Percentiles rank a stretch among this genome's conserved stretches.
phyloP scores from a whole-genome alignment of 2,797 vertebrate genomes.

The Syncerus caffer region DNA sequence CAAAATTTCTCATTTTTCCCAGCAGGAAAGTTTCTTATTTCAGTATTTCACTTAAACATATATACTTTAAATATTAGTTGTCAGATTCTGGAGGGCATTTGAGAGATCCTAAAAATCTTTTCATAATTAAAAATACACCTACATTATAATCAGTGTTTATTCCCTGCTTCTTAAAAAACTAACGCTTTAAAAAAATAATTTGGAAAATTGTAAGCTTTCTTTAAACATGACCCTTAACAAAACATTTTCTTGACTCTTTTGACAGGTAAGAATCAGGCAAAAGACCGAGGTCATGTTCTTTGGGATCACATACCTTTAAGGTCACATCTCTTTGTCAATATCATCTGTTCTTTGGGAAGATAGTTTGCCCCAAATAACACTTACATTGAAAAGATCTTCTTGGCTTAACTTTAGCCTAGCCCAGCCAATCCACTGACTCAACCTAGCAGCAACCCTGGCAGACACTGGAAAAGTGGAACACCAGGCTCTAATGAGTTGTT shows the following conservation, averaged over 20 bases:
- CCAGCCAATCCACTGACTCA: background rate
- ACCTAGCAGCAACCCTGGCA: background rate
- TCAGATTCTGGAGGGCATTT: background rate
- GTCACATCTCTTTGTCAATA: background rate
- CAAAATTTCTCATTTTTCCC: background rate
- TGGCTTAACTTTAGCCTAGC: background rate
- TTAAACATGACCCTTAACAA: background rate
- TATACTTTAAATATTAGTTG: constrained; percentile 11
- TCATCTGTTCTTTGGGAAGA: background rate
- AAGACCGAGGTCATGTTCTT: background rate
- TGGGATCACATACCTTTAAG: background rate
- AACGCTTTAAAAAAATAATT: background rate
- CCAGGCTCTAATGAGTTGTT: background rate
- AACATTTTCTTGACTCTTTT: background rate
- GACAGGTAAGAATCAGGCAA: background rate
- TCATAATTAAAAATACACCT: background rate
- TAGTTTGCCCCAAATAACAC: background rate
- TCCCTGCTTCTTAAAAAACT: background rate
- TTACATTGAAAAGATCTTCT: constrained; percentile 23
- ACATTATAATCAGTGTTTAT: background rate
- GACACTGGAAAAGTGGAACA: background rate
- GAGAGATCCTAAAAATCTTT: background rate
- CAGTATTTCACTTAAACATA: background rate
- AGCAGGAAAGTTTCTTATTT: background rate
- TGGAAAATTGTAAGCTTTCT: background rate